Base-by-base conservation (phyloP, 1,140 invertebrate species). In the Holotrichia oblita region DNA sequence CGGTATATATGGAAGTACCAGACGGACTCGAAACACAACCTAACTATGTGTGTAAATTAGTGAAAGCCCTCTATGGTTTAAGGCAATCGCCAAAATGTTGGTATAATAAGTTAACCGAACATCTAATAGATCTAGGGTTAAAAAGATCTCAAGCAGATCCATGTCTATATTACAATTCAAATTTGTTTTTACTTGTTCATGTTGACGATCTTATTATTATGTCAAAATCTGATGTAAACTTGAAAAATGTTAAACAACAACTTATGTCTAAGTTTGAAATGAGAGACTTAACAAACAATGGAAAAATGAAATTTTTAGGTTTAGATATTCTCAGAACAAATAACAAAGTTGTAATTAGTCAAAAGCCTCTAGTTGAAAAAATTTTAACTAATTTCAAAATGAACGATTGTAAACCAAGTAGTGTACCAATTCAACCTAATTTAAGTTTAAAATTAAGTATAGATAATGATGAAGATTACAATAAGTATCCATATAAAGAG, bases 241-340 rank as follows among this genome's bases (percentile, higher is more conserved):
- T 48, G 44, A 48, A 2, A 48, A 48, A 48, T 48, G n/a, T 48
- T 48, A 48, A 48, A 48, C n/a, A 17, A 48, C 44, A 48, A 17
- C 44, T 48, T 48, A 48, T 48, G 44, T 10, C 44, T 17, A 48
- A 48, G 7, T 48, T 48, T 48, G 44, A 48, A 48, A 48, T 48
- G 44, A 48, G 44, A 48, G 44, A 48, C 7, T 48, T 64, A 73
- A 73, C 44, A n/a, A 10, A 12, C 42, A 76, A 64, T 17, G 80
- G n/a, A 12, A 76, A 48, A 61, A 73, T 10, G 79, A 81, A 14
- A 80, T 80, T 17, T 76, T 77, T 22, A 24, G 42, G 17, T 42
- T 40, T 55, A 76, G 22, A 69, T 10, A 27, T 41, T 17, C 14
- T 24, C 6, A n/a, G 27, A 42, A n/a, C 61, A 42, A 55, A 73